Conservation (phyloP, 2,888 invertebrate species). For the Aethes cnicana region DNA sequence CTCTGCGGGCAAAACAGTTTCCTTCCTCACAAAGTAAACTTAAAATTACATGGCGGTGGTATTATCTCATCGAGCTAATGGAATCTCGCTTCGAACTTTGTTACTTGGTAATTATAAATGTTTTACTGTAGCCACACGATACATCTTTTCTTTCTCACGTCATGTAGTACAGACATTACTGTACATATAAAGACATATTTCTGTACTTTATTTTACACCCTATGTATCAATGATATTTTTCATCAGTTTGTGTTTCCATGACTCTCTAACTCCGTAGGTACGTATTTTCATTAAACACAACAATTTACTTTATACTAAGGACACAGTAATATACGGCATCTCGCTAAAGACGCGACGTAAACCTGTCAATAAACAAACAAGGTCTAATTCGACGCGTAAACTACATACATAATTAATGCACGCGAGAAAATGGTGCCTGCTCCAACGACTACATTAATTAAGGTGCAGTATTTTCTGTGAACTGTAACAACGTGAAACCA, state of each 20-base stretch:
- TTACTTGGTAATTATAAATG: constrained; percentile 21
- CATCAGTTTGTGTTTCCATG: too few species aligned
- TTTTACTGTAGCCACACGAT: constrained; percentile 4
- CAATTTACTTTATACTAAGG: too few species aligned
- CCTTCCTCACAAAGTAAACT: constrained; percentile 29
- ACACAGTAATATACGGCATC: neutral
- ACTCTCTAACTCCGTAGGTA: too few species aligned
- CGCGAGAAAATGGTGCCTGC: constrained; percentile 22
- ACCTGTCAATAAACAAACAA: constrained; percentile 16
- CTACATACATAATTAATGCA: constrained; percentile 20
- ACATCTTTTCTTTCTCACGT: too few species aligned
- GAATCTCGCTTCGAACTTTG: constrained; percentile 24
- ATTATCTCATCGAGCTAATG: constrained; percentile 29
- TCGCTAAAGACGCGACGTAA: neutral
- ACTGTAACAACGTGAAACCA: constrained; percentile 41
- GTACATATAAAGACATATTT: too few species aligned
- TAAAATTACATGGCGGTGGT: constrained; percentile 27
- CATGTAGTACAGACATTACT: too few species aligned
- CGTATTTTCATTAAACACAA: too few species aligned
- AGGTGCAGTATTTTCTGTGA: constrained; percentile 7
- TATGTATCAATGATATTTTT: too few species aligned
- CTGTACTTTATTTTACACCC: too few species aligned
- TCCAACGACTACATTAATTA: constrained; percentile 53
- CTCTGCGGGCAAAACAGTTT: constrained; percentile 37
- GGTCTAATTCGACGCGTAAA: constrained; percentile 23